phyloP scores from a whole-genome alignment of 2,113 vertebrate genomes.

The Dinomys branickii region DNA sequence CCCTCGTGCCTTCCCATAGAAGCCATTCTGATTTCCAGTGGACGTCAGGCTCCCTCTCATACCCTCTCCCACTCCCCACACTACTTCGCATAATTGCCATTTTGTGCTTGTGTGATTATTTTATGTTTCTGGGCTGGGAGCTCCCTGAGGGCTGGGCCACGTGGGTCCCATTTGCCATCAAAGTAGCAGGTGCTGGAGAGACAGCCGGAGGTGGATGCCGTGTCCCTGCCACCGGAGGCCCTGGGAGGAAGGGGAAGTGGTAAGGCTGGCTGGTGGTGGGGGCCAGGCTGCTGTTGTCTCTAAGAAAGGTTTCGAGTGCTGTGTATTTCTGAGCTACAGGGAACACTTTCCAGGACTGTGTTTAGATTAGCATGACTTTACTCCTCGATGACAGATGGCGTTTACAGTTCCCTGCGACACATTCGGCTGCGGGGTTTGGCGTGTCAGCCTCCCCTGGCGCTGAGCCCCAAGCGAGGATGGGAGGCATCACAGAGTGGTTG shows the following conservation, averaged over 20 bases:
- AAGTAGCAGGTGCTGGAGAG: neutral
- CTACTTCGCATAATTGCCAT: neutral
- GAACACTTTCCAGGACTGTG: neutral
- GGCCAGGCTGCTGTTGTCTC: neutral
- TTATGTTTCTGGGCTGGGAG: neutral
- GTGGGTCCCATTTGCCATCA: fast-evolving
- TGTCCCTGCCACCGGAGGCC: neutral
- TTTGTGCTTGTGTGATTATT: neutral
- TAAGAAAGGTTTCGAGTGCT: neutral
- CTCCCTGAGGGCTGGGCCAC: neutral
- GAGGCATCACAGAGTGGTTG: neutral
- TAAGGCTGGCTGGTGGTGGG: fast-evolving
- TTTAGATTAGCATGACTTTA: slow-evolving; percentile 58
- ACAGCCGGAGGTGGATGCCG: neutral
- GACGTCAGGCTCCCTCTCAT: neutral
- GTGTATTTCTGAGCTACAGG: slow-evolving; percentile 22
- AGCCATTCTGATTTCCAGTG: neutral
- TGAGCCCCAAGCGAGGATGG: neutral
- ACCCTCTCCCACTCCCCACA: neutral
- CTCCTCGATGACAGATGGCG: slow-evolving; percentile 65
- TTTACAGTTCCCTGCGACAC: slow-evolving; percentile 27
- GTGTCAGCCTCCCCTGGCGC: neutral
- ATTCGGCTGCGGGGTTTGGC: slow-evolving; percentile 24
- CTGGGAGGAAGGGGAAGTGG: neutral
- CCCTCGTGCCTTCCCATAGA: neutral